Conservation (phyloP, 1,140 invertebrate species). For the Drosophila carrolli region DNA sequence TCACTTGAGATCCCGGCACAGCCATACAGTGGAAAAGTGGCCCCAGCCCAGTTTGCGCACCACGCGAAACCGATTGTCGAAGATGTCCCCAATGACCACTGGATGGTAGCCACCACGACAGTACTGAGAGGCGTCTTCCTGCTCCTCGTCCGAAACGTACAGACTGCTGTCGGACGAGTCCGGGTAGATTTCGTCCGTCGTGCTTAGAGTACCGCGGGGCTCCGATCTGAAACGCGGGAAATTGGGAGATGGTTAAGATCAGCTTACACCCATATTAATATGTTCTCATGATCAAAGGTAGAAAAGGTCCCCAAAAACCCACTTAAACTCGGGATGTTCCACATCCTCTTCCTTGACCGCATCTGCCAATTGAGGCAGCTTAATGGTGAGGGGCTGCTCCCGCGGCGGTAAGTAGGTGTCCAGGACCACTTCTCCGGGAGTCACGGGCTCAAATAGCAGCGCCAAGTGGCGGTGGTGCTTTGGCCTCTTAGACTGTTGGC, state of each 20-base stretch:
- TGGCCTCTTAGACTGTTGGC: conserved; percentile 56
- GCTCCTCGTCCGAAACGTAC: conserved; percentile 92
- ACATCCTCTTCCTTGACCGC: conserved; percentile 24
- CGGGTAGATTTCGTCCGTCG: conserved; percentile 80
- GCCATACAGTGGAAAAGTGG: conserved; percentile 99
- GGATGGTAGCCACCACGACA: conserved; percentile 98
- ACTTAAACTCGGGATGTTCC: conserved; percentile 60
- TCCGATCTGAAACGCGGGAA: conserved; percentile 69
- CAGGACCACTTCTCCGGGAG: conserved; percentile 49
- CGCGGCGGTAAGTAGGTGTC: conserved; percentile 57
- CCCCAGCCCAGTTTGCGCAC: conserved; percentile 99
- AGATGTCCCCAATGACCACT: conserved; percentile 96
- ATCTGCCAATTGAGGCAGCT: conserved; percentile 24
- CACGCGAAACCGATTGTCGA: conserved; percentile 97
- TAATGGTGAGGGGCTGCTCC: conserved; percentile 60
- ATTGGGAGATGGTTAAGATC: too few relatives aligned
- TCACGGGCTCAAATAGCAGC: conserved; percentile 56
- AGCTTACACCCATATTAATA: too few relatives aligned
- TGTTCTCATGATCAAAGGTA: neutral
- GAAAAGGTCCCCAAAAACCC: conserved; percentile 30
- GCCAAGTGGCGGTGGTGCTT: conserved; percentile 31
- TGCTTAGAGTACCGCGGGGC: conserved; percentile 78
- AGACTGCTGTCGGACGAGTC: conserved; percentile 83
- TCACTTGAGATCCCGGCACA: conserved; percentile 94
- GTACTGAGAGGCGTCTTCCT: conserved; percentile 97